phyloP scores from a whole-genome alignment of 1,140 invertebrate genomes.

The Agrypnia vestita region DNA sequence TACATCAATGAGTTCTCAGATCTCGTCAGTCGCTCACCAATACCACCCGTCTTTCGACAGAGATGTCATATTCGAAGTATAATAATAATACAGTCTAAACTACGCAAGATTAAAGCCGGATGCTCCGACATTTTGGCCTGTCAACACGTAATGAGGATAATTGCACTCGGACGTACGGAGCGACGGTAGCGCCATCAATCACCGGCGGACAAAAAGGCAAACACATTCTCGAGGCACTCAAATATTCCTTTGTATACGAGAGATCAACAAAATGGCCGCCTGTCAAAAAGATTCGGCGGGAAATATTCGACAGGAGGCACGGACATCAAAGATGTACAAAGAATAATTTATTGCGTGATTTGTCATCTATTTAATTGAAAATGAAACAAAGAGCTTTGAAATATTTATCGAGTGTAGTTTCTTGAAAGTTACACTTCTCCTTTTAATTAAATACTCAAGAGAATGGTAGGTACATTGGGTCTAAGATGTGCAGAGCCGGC shows the following conservation, averaged over 20 bases:
- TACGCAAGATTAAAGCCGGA: constrained; percentile 45
- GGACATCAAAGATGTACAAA: constrained; percentile 32
- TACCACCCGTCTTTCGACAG: background rate
- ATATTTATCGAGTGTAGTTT: constrained; percentile 39
- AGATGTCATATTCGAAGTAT: constrained; percentile 12
- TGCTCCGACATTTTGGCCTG: constrained; percentile 58
- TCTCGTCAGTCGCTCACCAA: background rate
- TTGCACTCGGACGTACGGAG: constrained; percentile 54
- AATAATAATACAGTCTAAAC: constrained; percentile 16
- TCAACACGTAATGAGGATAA: constrained; percentile 59
- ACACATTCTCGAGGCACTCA: constrained; percentile 34
- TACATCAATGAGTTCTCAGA: background rate
- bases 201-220: constrained; percentile 53
- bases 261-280: constrained; percentile 38
- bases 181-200: constrained; percentile 56
- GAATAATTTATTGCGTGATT: constrained; percentile 56
- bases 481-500: too few relatives aligned
- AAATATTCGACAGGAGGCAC: constrained; percentile 3
- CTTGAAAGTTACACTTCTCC: constrained; percentile 14
- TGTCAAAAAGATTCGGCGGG: constrained; percentile 34
- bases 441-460: constrained; percentile 23
- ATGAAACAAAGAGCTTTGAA: constrained; percentile 39
- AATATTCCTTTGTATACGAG: constrained; percentile 41
- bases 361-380: constrained; percentile 58
- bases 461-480: background rate